These are phyloP conservation scores for Cydia fagiglandana DNA, from an alignment of 1,140 invertebrate species.

Conservation along the genomic window DNA sequence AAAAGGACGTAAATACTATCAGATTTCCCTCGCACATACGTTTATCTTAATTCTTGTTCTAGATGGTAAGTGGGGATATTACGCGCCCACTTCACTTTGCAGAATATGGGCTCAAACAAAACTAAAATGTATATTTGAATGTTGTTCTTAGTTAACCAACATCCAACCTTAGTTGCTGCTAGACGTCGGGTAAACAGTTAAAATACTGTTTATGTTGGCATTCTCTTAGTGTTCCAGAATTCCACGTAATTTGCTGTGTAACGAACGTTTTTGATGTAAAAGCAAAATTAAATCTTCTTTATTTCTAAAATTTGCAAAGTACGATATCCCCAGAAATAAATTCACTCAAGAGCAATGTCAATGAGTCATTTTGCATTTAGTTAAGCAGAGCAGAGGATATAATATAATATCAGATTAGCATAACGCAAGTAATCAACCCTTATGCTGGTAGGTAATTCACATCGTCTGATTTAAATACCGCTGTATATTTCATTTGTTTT, in stretches of 20 bases:
- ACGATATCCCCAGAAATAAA: too few relatives aligned
- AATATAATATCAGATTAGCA: too few relatives aligned
- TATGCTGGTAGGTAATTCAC: too few relatives aligned
- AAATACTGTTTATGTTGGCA: neutral
- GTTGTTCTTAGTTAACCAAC: conserved; percentile 5
- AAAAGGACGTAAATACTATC: neutral
- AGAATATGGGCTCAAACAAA: conserved; percentile 2
- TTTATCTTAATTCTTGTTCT: neutral
- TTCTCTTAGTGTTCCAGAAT: neutral
- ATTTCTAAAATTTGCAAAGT: too few relatives aligned
- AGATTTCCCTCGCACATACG: neutral
- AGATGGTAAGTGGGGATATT: conserved; percentile 8
- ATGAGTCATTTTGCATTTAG: too few relatives aligned
- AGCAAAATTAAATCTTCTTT: neutral
- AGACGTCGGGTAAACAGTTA: neutral
- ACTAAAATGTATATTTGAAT: conserved; percentile 19
- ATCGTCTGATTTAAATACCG: too few relatives aligned
- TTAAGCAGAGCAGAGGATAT: too few relatives aligned
- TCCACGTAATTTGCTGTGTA: neutral
- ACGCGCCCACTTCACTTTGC: neutral
- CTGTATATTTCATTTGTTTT: too few relatives aligned
- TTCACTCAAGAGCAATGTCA: too few relatives aligned
- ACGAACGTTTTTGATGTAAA: neutral
- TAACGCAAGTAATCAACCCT: too few relatives aligned
- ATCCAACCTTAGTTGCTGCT: neutral